phyloP scores from a whole-genome alignment of 2,113 vertebrate species.

The Anas platyrhynchos region DNA sequence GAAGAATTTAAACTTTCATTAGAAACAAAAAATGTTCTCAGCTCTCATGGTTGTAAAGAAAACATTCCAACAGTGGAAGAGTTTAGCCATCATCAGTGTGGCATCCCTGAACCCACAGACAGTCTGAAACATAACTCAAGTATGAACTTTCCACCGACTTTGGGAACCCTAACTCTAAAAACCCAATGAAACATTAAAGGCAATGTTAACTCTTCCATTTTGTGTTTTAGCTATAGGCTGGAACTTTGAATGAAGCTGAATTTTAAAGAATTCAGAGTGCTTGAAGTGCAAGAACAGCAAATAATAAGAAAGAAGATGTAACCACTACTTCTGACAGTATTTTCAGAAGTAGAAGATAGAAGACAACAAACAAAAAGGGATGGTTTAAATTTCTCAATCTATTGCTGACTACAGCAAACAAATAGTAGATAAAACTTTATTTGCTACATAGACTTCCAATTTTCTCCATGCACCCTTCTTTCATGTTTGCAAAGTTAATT shows the following conservation, averaged over 20 bases:
- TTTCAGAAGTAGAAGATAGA: not conserved
- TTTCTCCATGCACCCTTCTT: not conserved
- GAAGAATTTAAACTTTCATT: slow-evolving; percentile 24
- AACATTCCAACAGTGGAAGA: not conserved
- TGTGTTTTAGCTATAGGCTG: not conserved
- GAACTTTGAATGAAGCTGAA: not conserved
- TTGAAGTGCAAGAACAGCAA: not conserved
- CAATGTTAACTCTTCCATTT: not conserved
- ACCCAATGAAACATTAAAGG: not conserved
- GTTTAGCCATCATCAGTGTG: not conserved
- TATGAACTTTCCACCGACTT: not conserved
- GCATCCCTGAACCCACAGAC: not conserved
- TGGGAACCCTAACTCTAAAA: not conserved
- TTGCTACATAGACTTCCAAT: not conserved
- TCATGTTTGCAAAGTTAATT: not conserved
- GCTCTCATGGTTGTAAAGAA: slow-evolving; percentile 7
- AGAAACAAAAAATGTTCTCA: not conserved
- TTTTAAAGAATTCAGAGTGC: not conserved
- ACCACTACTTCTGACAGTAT: not conserved
- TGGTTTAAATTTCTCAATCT: not conserved
- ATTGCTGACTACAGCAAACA: not conserved
- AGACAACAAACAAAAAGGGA: not conserved
- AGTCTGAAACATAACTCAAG: not conserved
- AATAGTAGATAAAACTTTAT: not conserved
- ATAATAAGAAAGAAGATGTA: not conserved